Conservation (phyloP, 2,113 vertebrate species). For the Grantiella picta region DNA sequence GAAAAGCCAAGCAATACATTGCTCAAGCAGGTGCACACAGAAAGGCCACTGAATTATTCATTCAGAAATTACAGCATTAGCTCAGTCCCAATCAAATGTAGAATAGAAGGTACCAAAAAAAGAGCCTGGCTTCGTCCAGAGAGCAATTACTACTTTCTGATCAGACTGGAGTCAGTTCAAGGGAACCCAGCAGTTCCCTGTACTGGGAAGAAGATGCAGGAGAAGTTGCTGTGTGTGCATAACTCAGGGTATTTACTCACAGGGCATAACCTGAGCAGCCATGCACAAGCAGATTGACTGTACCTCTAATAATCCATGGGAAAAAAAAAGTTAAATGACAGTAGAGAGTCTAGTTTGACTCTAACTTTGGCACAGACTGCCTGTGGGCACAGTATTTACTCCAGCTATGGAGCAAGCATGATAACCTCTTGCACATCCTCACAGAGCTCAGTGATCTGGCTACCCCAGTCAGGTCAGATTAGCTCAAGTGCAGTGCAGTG, state of each 20-base stretch:
- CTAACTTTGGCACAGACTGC: not conserved
- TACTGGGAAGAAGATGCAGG: not conserved
- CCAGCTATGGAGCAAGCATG: not conserved
- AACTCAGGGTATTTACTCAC: not conserved
- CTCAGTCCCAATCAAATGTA: not conserved
- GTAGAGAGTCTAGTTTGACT: not conserved
- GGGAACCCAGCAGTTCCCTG: not conserved
- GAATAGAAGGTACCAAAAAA: not conserved
- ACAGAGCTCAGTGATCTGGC: not conserved
- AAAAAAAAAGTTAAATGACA: not conserved
- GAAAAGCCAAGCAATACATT: not conserved
- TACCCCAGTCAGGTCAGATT: not conserved
- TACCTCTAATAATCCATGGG: not conserved
- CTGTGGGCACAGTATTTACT: not conserved
- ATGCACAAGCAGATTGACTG: not conserved
- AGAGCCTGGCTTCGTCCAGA: not conserved
- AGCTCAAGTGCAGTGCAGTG: accelerated
- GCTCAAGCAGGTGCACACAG: not conserved
- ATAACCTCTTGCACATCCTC: accelerated
- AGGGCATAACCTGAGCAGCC: not conserved
- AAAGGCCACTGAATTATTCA: not conserved
- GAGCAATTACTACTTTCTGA: not conserved
- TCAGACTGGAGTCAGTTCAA: not conserved
- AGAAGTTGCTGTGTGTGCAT: not conserved
- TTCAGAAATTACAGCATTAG: not conserved